A percentile compares a stretch with the other conserved stretches of the same genome.
Evolutionary conservation across 2,797 vertebrate species (phyloP).

Genomic region (Nannoperca australis): DNA sequence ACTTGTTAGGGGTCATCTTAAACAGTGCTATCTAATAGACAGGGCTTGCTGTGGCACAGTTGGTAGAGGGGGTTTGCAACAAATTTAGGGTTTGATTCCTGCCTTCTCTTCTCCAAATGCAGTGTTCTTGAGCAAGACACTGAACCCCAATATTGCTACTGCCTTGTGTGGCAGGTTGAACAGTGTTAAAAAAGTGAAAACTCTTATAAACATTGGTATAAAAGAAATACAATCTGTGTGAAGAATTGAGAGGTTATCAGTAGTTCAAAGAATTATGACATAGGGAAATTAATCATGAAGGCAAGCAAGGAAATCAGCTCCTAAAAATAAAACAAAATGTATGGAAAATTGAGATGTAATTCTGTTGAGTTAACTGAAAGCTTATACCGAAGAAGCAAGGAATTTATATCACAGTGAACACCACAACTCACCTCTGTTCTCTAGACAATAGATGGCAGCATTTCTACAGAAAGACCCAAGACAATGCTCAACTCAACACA

Average conservation of each 20-base stretch:
- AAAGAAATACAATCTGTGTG: not conserved
- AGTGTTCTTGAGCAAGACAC: not conserved
- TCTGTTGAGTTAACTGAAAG: not conserved
- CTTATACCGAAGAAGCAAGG: not conserved
- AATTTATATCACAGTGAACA: not conserved
- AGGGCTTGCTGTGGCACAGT: too few relatives aligned
- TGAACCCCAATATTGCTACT: not conserved
- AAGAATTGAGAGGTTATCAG: not conserved
- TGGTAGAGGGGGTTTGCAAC: not conserved
- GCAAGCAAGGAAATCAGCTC: not conserved
- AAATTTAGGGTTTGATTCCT: not conserved
- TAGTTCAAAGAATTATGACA: not conserved
- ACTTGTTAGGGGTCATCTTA: not conserved
- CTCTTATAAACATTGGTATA: not conserved
- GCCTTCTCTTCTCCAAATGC: not conserved
- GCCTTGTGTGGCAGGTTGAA: not conserved
- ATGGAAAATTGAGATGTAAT: not conserved
- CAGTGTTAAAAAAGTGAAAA: not conserved
- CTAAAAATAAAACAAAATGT: not conserved
- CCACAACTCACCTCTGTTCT: not conserved
- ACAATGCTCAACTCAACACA: not conserved
- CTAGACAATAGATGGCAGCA: conserved; percentile 11
- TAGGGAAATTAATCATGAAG: not conserved
- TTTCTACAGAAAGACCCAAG: not conserved
- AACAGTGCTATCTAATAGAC: too few relatives aligned